Evolutionary conservation across 2,113 vertebrate genomes (phyloP).

Genomic region (Conger conger): DNA sequence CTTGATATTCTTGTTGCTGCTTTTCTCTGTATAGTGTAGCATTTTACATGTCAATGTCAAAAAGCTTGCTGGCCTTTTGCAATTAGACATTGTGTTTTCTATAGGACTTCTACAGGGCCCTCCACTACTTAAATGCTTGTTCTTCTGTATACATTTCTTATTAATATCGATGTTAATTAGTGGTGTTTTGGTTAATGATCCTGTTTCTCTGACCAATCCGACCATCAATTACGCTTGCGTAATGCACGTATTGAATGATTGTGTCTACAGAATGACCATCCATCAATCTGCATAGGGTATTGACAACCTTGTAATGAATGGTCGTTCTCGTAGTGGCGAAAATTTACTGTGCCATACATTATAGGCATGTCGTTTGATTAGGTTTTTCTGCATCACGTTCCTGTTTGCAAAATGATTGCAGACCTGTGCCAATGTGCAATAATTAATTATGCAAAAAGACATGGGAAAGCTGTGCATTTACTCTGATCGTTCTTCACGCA

Average conservation of each 20-base stretch:
- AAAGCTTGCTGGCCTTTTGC: not conserved
- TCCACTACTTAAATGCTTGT: conserved; percentile 19
- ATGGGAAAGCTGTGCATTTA: not conserved
- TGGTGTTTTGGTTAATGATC: conserved; percentile 45
- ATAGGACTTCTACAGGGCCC: conserved; percentile 16
- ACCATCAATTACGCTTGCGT: conserved; percentile 59
- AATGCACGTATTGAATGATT: conserved; percentile 52
- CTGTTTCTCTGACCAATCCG: conserved; percentile 53
- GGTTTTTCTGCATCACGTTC: not conserved
- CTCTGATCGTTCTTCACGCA: not conserved
- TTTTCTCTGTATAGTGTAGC: no score
- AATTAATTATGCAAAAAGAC: not conserved
- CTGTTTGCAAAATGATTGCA: not conserved
- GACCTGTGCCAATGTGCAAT: not conserved
- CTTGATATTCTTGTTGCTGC: no score
- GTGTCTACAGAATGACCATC: conserved; percentile 58
- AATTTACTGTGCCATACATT: conserved; percentile 48
- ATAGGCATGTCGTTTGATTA: conserved; percentile 45
- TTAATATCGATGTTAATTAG: conserved; percentile 59
- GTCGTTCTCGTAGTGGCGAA: conserved; percentile 49
- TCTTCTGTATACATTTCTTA: conserved; percentile 41
- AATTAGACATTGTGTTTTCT: not conserved
- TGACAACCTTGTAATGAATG: conserved; percentile 59
- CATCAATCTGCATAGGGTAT: conserved; percentile 56
- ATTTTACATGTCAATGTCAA: not conserved